Percentiles rank a stretch among this genome's conserved stretches.
These are phyloP conservation scores for Onychomys leucogaster DNA, from an alignment of 2,797 vertebrate species.

Conservation along the genomic window DNA sequence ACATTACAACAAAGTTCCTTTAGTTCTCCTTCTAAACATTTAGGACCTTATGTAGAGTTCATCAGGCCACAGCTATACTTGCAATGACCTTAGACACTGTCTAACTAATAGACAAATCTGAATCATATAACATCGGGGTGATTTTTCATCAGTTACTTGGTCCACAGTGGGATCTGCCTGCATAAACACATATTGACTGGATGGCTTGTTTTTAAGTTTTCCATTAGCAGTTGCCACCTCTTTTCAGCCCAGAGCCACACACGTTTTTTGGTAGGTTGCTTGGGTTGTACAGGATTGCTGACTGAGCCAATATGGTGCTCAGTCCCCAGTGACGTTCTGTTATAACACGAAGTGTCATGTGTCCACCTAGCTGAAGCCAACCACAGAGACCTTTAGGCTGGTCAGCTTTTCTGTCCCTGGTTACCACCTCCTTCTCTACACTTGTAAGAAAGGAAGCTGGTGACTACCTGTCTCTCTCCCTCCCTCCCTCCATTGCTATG, in stretches of 20 bases:
- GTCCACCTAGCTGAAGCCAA: not conserved
- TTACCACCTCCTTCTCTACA: not conserved
- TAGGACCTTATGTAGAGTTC: not conserved
- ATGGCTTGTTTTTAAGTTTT: not conserved
- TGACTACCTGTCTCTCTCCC: not conserved
- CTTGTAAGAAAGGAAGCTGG: not conserved
- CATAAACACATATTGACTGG: not conserved
- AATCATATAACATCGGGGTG: not conserved
- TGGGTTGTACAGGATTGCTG: not conserved
- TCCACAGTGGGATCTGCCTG: not conserved
- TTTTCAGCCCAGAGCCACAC: not conserved
- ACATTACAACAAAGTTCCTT: not conserved
- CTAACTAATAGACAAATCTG: constrained; percentile 27
- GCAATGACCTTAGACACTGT: not conserved
- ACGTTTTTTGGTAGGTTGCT: not conserved
- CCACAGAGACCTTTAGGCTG: not conserved
- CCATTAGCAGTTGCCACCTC: not conserved
- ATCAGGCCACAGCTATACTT: not conserved
- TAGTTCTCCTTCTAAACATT: not conserved
- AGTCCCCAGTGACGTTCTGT: not conserved
- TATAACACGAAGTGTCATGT: not conserved
- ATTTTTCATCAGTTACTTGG: not conserved
- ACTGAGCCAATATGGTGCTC: not conserved
- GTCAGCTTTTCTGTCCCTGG: not conserved
- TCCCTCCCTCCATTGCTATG: not conserved